These are phyloP conservation scores for Callimico goeldii DNA, from an alignment of 2,797 vertebrate genomes.

Conservation along the genomic window DNA sequence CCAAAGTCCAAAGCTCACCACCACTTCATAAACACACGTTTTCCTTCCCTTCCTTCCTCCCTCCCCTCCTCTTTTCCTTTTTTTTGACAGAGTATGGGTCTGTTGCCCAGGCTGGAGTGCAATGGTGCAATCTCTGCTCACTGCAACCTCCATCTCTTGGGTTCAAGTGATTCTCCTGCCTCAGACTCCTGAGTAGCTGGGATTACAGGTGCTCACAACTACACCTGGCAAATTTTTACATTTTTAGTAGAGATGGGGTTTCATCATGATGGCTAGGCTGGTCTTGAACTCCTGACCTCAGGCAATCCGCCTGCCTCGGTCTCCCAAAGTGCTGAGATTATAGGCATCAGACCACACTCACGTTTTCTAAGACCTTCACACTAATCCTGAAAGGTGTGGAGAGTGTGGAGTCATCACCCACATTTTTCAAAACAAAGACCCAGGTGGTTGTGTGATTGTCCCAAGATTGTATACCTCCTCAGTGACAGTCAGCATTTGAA, in stretches of 20 bases:
- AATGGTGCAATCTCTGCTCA: not conserved
- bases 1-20: too few relatives aligned
- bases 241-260: not conserved
- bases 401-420: not conserved
- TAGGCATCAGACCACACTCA: not conserved
- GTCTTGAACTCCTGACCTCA: not conserved
- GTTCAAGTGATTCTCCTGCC: not conserved
- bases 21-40: too few relatives aligned
- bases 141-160: not conserved
- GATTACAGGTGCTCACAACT: not conserved
- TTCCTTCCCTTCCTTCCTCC: too few relatives aligned
- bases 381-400: not conserved
- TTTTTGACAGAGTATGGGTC: too few relatives aligned
- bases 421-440: slow-evolving; percentile 5
- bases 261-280: not conserved
- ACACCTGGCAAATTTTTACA: not conserved
- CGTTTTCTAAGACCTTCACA: not conserved
- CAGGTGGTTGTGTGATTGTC: not conserved
- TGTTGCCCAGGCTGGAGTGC: not conserved
- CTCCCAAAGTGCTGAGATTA: not conserved
- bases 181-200: not conserved
- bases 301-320: too few relatives aligned
- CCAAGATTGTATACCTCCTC: not conserved
- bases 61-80: not conserved
- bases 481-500: not conserved